phyloP scores from a whole-genome alignment of 2,113 vertebrate genomes.

The Bubalus kerabau region DNA sequence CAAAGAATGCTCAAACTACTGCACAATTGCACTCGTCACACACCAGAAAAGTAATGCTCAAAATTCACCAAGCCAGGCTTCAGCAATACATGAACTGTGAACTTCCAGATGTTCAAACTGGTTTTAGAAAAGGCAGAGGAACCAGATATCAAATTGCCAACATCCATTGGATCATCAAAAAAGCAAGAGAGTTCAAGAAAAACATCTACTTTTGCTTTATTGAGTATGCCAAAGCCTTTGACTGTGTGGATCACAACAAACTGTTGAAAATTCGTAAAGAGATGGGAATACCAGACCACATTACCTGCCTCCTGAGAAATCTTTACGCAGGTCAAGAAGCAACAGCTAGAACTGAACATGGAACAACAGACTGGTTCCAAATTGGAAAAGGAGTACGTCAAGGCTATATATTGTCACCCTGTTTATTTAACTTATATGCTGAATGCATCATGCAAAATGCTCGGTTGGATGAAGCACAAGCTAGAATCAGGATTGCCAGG shows the following conservation, averaged over 20 bases:
- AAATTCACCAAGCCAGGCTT: not conserved
- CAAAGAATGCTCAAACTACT: not conserved
- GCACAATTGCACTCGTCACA: not conserved
- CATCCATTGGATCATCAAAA: not conserved
- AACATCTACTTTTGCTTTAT: not conserved
- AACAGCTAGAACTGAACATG: not conserved
- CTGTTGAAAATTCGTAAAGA: not conserved
- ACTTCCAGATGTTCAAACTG: not conserved
- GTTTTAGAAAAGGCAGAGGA: not conserved
- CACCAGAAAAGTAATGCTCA: not conserved
- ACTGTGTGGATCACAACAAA: not conserved
- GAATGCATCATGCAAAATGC: not conserved
- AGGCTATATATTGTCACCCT: not conserved
- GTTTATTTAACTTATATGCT: not conserved
- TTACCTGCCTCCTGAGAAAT: not conserved
- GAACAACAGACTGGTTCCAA: not conserved
- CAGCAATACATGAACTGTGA: accelerated
- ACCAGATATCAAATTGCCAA: not conserved
- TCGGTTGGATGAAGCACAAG: not conserved
- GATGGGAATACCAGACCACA: not conserved
- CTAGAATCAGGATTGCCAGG: not conserved
- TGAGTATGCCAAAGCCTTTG: not conserved
- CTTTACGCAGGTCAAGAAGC: not conserved
- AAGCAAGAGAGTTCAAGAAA: not conserved
- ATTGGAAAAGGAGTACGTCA: not conserved